Evolutionary conservation across 2,797 vertebrate species (phyloP).

Genomic region (Acrossocheilus wenchowensis): DNA sequence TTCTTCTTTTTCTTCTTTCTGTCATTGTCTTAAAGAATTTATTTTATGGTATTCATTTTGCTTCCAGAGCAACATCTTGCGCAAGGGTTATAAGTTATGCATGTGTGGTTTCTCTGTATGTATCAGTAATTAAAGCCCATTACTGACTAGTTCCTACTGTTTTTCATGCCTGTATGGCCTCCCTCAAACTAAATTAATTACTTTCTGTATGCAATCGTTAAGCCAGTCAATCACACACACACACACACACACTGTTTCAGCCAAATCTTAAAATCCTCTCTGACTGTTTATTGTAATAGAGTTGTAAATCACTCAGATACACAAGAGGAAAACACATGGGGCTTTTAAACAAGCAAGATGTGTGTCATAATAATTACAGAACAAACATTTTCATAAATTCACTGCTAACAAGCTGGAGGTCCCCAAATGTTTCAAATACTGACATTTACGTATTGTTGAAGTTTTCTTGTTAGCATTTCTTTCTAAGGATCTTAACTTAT

Average conservation of each 20-base stretch:
- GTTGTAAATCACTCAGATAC: slow-evolving; percentile 12
- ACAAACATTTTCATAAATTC: not conserved
- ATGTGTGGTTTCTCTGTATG: slow-evolving; percentile 27
- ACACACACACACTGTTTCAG: slow-evolving; percentile 16
- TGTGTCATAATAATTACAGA: not conserved
- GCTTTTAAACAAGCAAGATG: not conserved
- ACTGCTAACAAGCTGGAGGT: slow-evolving; percentile 1
- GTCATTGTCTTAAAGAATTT: not conserved
- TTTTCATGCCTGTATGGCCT: slow-evolving; percentile 33
- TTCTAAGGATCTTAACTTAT: not conserved
- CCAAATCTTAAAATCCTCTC: slow-evolving; percentile 8
- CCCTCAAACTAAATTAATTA: slow-evolving; percentile 41
- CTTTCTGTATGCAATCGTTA: slow-evolving; percentile 16
- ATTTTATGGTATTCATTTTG: not conserved
- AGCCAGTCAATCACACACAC: slow-evolving; percentile 35
- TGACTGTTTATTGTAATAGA: slow-evolving; percentile 9
- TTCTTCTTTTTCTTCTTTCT: not conserved
- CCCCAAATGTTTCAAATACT: not conserved
- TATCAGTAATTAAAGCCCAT: slow-evolving; percentile 42
- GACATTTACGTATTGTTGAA: not conserved
- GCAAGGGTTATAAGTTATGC: not conserved
- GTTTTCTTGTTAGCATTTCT: not conserved
- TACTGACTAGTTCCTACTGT: slow-evolving; percentile 24
- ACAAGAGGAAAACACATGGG: not conserved
- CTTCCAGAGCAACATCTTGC: not conserved